These are phyloP conservation scores for Dryobota labecula DNA, from an alignment of 2,888 invertebrate species.

Conservation along the genomic window DNA sequence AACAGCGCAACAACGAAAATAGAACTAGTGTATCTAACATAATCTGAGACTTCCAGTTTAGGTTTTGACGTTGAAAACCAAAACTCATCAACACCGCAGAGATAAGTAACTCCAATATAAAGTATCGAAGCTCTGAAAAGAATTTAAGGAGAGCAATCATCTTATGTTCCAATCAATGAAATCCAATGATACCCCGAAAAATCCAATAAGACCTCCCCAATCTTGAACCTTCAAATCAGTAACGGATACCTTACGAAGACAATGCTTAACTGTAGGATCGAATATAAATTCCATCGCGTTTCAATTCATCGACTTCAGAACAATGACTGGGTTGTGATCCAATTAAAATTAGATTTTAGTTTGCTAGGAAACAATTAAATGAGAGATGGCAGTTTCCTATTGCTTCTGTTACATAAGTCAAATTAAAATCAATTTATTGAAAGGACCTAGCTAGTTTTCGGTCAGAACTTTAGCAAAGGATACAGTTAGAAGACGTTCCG, in stretches of 20 bases:
- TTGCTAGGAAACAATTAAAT: slow-evolving; percentile 72
- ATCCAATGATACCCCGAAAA: slow-evolving; percentile 48
- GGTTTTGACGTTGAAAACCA: slow-evolving; percentile 11
- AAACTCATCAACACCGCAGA: slow-evolving; percentile 30
- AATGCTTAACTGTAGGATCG: slow-evolving; percentile 58
- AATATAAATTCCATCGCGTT: slow-evolving; percentile 62
- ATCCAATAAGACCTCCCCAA: slow-evolving; percentile 48
- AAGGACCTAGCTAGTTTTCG: slow-evolving; percentile 46
- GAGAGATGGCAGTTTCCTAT: slow-evolving; percentile 67
- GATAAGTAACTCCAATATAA: slow-evolving; percentile 13
- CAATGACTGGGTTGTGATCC: slow-evolving; percentile 70
- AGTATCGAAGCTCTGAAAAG: slow-evolving; percentile 21
- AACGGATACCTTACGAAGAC: slow-evolving; percentile 62
- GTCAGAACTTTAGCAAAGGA: slow-evolving; percentile 38
- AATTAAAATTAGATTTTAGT: slow-evolving; percentile 75
- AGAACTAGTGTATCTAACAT: slow-evolving; percentile 29
- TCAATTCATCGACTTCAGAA: slow-evolving; percentile 69
- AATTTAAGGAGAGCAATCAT: slow-evolving; percentile 43
- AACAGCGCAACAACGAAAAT: slow-evolving; percentile 32
- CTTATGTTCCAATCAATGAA: slow-evolving; percentile 43
- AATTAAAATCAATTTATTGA: slow-evolving; percentile 62
- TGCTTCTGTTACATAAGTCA: slow-evolving; percentile 56
- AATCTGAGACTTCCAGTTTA: slow-evolving; percentile 9
- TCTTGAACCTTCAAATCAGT: slow-evolving; percentile 52
- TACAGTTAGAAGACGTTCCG: slow-evolving; percentile 25